Evolutionary conservation across 2,888 invertebrate species (phyloP).

Genomic region (Vannuccia rotundouncinata): DNA sequence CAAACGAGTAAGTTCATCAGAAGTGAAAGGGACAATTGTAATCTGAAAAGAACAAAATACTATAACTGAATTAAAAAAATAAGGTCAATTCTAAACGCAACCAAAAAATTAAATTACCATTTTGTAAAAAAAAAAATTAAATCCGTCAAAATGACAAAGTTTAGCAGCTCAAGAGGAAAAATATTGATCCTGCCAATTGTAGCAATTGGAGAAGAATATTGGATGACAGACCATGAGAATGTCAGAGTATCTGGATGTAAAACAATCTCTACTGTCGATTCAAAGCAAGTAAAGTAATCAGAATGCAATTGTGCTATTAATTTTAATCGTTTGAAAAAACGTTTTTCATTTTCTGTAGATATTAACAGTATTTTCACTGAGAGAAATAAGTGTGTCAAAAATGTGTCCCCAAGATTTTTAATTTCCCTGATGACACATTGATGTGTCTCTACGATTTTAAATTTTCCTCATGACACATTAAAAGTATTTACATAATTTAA

Average conservation of each 20-base stretch:
- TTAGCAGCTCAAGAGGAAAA: too few relatives aligned
- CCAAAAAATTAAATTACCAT: neutral
- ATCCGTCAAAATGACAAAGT: neutral
- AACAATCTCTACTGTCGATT: neutral
- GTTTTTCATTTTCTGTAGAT: neutral
- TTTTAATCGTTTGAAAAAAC: neutral
- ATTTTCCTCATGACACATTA: neutral
- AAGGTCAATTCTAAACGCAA: neutral
- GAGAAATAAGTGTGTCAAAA: neutral
- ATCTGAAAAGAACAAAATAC: neutral
- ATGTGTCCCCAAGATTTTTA: neutral
- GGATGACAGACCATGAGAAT: conserved; percentile 2
- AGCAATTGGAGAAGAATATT: too few relatives aligned
- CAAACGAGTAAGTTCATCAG: neutral
- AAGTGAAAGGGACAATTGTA: neutral
- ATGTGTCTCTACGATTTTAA: neutral
- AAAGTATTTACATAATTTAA: neutral
- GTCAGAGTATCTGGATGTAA: neutral
- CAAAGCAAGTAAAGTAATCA: neutral
- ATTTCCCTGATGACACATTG: neutral
- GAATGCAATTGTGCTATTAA: neutral
- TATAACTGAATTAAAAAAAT: neutral
- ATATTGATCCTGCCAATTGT: too few relatives aligned
- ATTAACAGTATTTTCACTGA: neutral
- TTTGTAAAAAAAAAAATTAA: neutral